Conservation (phyloP, 2,797 vertebrate genomes). For the Morelia viridis region DNA sequence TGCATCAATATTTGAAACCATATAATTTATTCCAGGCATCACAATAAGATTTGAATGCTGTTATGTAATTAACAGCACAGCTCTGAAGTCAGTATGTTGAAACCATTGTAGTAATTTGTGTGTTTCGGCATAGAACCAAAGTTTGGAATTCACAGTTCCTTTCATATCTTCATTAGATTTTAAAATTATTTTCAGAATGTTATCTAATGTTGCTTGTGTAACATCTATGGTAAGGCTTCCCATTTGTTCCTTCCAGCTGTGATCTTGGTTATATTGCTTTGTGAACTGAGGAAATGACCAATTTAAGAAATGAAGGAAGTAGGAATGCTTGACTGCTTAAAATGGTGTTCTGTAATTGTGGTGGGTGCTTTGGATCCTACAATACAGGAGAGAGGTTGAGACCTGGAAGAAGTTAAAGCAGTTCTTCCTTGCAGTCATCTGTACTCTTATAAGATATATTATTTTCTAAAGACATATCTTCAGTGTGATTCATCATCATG, state of each 20-base stretch:
- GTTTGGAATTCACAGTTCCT: too few relatives aligned
- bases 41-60: too few relatives aligned
- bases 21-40: too few relatives aligned
- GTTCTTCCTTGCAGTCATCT: background rate
- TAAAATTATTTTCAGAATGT: too few relatives aligned
- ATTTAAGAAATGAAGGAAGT: background rate
- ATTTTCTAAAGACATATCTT: background rate
- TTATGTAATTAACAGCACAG: too few relatives aligned
- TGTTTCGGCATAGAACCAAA: too few relatives aligned
- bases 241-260: background rate
- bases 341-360: background rate
- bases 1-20: too few relatives aligned
- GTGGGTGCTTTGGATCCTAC: background rate
- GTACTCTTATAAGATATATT: background rate
- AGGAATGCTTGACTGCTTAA: background rate
- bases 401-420: background rate
- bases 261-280: background rate
- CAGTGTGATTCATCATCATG: background rate
- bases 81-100: too few relatives aligned
- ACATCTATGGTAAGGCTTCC: too few relatives aligned
- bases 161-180: too few relatives aligned
- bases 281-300: background rate
- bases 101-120: too few relatives aligned
- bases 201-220: too few relatives aligned
- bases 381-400: background rate